A percentile compares a stretch with the other conserved stretches of the same genome.
Conservation (phyloP, 2,888 invertebrate genomes). For the Hydrotaea cyrtoneurina region DNA sequence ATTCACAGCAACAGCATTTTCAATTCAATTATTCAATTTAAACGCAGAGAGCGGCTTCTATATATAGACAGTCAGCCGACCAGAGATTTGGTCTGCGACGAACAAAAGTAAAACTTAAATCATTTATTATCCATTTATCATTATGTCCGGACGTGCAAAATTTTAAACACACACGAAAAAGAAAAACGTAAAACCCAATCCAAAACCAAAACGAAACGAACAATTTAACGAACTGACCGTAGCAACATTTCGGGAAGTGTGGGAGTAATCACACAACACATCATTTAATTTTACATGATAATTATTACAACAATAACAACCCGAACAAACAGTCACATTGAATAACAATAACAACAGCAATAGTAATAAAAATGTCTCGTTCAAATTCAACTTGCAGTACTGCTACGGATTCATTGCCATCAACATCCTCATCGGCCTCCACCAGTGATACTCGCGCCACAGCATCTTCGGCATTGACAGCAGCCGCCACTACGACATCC, state of each 20-base stretch:
- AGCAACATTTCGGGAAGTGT: slow-evolving; percentile 39
- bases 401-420: slow-evolving; percentile 63
- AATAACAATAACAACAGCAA: background rate
- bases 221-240: slow-evolving; percentile 10
- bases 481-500: slow-evolving; percentile 68
- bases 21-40: slow-evolving; percentile 67
- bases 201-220: background rate
- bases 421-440: slow-evolving; percentile 64
- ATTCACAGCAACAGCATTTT: slow-evolving; percentile 24
- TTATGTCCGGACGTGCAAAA: slow-evolving; percentile 62
- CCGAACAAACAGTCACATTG: background rate
- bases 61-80: background rate
- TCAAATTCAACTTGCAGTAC: slow-evolving; percentile 72
- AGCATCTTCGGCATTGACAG: slow-evolving; percentile 58
- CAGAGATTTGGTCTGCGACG: slow-evolving; percentile 6
- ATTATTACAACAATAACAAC: background rate
- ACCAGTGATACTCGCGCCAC: slow-evolving; percentile 65
- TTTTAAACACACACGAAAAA: slow-evolving; percentile 22
- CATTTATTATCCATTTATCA: slow-evolving; percentile 64
- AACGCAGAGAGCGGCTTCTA: slow-evolving; percentile 28
- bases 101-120: slow-evolving; percentile 50
- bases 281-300: slow-evolving; percentile 6
- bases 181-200: background rate
- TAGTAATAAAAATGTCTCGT: slow-evolving; percentile 62
- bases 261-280: slow-evolving; percentile 12